These are phyloP conservation scores for Hippocampus guttulatus DNA, from an alignment of 2,113 vertebrate species.

Conservation along the genomic window DNA sequence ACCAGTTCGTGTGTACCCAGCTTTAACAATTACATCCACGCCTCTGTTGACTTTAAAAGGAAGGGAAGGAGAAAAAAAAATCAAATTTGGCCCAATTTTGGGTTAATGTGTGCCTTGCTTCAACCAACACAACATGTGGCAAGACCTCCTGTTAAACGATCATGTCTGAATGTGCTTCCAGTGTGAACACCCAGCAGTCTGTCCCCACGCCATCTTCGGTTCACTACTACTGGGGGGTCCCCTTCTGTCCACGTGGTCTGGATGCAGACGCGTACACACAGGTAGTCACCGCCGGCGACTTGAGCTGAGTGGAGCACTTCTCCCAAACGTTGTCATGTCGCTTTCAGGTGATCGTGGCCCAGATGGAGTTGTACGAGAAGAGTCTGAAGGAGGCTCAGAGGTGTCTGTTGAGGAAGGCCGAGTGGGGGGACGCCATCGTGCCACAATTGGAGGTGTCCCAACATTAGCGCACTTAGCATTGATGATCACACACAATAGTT, in stretches of 20 bases:
- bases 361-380: slow-evolving; percentile 91
- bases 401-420: slow-evolving; percentile 79
- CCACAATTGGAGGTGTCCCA: slow-evolving; percentile 56
- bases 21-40: too few relatives aligned
- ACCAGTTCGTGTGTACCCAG: too few relatives aligned
- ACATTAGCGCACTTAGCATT: not conserved
- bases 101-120: not conserved
- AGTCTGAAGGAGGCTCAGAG: slow-evolving; percentile 87
- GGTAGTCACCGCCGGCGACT: slow-evolving; percentile 46
- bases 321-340: not conserved
- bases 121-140: not conserved
- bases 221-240: slow-evolving; percentile 93
- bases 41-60: too few relatives aligned
- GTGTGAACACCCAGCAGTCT: not conserved
- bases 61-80: too few relatives aligned
- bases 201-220: slow-evolving; percentile 54
- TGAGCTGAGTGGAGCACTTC: not conserved
- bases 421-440: slow-evolving; percentile 81
- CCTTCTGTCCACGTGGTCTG: slow-evolving; percentile 88
- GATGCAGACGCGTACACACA: slow-evolving; percentile 87
- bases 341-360: slow-evolving; percentile 83
- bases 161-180: not conserved
- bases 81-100: too few relatives aligned
- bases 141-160: not conserved
- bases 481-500: not conserved